These are phyloP conservation scores for Pseudomyrmex cubaensis DNA, from an alignment of 1,140 invertebrate genomes.

Conservation along the genomic window DNA sequence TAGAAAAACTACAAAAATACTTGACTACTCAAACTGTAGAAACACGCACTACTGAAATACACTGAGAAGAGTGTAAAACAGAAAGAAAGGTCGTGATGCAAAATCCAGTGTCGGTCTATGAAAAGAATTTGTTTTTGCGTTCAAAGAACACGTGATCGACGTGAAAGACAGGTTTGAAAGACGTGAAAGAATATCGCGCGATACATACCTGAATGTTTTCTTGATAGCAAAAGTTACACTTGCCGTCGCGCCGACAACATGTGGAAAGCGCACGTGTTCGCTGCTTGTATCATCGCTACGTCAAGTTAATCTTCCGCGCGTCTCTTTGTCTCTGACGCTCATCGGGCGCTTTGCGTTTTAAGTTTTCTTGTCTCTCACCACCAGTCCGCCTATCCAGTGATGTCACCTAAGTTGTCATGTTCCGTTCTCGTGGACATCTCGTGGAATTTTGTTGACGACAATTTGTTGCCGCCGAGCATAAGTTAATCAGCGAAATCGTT, in stretches of 20 bases:
- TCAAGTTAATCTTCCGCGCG: background rate
- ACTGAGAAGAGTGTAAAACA: too few species aligned
- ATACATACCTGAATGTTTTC: constrained; percentile 20
- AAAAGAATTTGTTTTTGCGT: background rate
- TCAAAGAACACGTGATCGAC: background rate
- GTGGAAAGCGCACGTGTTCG: constrained; percentile 22
- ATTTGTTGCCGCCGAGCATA: background rate
- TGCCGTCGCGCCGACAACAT: constrained; percentile 5
- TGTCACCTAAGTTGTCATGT: background rate
- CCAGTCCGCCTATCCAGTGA: background rate
- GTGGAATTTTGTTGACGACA: background rate
- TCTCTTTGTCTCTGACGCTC: background rate
- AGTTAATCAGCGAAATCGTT: background rate
- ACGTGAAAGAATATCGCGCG: background rate
- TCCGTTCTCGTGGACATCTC: background rate
- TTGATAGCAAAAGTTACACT: constrained; percentile 22
- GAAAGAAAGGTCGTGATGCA: too few species aligned
- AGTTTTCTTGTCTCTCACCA: background rate
- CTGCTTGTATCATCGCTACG: constrained; percentile 4
- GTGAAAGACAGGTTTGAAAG: background rate
- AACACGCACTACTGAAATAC: too few species aligned
- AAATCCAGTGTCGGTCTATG: background rate
- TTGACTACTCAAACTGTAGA: too few species aligned
- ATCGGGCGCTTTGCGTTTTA: background rate
- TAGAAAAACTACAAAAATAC: too few species aligned